These are phyloP conservation scores for Himalopsyche kuldschensis DNA, from an alignment of 2,888 invertebrate species.

Conservation along the genomic window DNA sequence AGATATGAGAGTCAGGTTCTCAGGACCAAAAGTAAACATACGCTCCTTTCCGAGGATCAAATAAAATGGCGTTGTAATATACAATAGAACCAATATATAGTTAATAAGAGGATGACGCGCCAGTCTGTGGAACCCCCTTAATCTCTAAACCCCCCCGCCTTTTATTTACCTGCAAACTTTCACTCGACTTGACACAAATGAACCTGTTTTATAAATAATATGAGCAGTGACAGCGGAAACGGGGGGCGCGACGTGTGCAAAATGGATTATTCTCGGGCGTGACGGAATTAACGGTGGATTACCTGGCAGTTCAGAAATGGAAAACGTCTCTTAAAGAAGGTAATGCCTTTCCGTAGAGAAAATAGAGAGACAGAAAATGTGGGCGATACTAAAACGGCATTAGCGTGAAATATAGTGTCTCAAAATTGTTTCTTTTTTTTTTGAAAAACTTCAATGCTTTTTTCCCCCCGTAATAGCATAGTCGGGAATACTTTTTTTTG, in stretches of 20 bases:
- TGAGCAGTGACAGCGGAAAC: neutral
- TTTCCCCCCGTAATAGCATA: neutral
- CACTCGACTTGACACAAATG: slow-evolving; percentile 3
- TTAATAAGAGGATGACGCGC: neutral
- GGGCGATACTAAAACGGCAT: neutral
- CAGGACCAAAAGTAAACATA: too few species aligned
- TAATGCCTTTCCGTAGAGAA: neutral
- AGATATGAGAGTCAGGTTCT: too few species aligned
- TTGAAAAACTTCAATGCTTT: neutral
- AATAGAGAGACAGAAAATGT: neutral
- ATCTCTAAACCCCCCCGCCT: neutral
- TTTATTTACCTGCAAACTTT: slow-evolving; percentile 2
- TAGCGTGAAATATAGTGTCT: neutral
- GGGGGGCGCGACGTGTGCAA: slow-evolving; percentile 1
- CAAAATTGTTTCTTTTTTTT: neutral
- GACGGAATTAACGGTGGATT: neutral
- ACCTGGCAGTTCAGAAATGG: slow-evolving; percentile 3
- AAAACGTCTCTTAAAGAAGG: neutral
- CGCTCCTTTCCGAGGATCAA: too few species aligned
- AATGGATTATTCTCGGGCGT: slow-evolving; percentile 1
- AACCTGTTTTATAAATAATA: slow-evolving; percentile 9
- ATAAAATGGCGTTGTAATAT: neutral
- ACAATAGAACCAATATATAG: neutral
- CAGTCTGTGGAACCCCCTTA: neutral
- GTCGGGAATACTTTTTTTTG: too few species aligned